Percentiles rank a stretch among this genome's conserved stretches.
Conservation (phyloP, 1,140 invertebrate genomes). For the Drosophila punjabiensis region DNA sequence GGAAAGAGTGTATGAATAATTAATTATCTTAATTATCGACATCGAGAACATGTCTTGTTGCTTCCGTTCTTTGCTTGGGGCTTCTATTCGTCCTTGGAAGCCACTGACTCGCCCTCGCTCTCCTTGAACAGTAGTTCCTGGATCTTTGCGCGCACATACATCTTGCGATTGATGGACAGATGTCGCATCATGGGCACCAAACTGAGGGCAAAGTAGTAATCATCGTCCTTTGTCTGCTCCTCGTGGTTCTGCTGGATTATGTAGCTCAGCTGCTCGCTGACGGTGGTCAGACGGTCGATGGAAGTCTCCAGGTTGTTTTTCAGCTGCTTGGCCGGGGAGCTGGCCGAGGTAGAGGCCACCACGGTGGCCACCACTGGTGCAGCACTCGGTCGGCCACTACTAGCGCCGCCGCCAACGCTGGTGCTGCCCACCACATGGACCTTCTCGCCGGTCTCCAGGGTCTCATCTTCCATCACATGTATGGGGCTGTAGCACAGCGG, state of each 20-base stretch:
- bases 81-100: conserved; percentile 39
- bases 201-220: conserved; percentile 73
- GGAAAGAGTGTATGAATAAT: not conserved
- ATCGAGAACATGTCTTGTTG: not conserved
- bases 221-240: conserved; percentile 64
- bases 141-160: conserved; percentile 73
- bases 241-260: conserved; percentile 72
- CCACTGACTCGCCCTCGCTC: conserved; percentile 40
- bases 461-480: conserved; percentile 72
- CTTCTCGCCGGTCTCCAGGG: conserved; percentile 51
- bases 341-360: conserved; percentile 45
- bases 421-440: conserved; percentile 48
- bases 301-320: conserved; percentile 75
- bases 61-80: not conserved
- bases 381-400: not conserved
- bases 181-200: conserved; percentile 69
- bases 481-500: conserved; percentile 75
- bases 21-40: conserved; percentile 18
- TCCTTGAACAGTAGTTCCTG: conserved; percentile 73
- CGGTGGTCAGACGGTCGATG: conserved; percentile 65
- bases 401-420: not conserved
- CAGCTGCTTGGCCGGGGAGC: conserved; percentile 60
- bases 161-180: conserved; percentile 63
- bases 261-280: conserved; percentile 68
- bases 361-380: conserved; percentile 55